Evolutionary conservation across 2,888 invertebrate species (phyloP).

Genomic region (Odontocolon sp.): DNA sequence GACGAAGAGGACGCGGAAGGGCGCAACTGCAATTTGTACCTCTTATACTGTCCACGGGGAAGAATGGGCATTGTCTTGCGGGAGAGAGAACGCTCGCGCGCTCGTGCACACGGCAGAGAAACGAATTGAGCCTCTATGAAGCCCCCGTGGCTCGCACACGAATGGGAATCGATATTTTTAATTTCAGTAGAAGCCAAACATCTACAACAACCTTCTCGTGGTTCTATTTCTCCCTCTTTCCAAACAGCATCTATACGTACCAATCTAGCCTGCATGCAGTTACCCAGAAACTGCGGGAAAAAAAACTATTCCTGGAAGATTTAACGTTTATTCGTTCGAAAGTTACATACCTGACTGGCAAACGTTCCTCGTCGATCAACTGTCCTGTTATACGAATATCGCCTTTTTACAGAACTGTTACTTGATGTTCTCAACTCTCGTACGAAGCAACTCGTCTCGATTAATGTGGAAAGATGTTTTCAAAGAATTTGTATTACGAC

Average conservation of each 20-base stretch:
- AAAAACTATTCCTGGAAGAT: not conserved
- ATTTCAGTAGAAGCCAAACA: constrained; percentile 80
- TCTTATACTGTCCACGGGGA: constrained; percentile 79
- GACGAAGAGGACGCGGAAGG: constrained; percentile 61
- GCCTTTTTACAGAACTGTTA: too few species aligned
- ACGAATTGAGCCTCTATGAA: constrained; percentile 80
- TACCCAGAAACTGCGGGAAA: not conserved
- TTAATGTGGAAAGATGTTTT: not conserved
- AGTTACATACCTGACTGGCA: too few species aligned
- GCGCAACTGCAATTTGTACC: constrained; percentile 80
- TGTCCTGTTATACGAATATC: too few species aligned
- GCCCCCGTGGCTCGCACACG: constrained; percentile 70
- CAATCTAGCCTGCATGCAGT: constrained; percentile 36
- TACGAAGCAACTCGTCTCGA: not conserved
- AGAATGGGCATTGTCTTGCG: constrained; percentile 80
- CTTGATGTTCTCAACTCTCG: not conserved
- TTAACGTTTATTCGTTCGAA: not conserved
- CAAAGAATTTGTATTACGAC: constrained; percentile 21
- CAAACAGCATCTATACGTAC: constrained; percentile 11
- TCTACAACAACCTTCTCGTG: constrained; percentile 67
- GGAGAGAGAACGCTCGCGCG: constrained; percentile 67
- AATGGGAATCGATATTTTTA: constrained; percentile 81
- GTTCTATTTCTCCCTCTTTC: constrained; percentile 34
- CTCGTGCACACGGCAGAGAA: constrained; percentile 64
- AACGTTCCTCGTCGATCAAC: too few species aligned